Conservation (phyloP, 2,113 vertebrate species). For the Mirounga angustirostris region DNA sequence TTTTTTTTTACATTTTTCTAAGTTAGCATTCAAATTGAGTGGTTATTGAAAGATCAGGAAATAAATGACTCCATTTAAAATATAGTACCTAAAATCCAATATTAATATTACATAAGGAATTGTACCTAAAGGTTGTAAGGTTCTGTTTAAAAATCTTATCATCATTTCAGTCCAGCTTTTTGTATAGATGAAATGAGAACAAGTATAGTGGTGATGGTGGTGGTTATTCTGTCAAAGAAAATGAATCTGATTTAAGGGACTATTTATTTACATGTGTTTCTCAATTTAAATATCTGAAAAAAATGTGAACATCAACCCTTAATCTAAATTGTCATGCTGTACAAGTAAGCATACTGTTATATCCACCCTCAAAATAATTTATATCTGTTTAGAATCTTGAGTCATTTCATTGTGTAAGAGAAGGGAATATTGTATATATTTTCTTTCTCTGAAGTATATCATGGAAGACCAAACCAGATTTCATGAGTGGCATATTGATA, state of each 20-base stretch:
- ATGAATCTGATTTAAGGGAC: not conserved
- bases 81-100: not conserved
- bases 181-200: not conserved
- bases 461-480: not conserved
- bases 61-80: not conserved
- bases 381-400: not conserved
- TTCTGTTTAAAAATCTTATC: not conserved
- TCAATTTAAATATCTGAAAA: slow-evolving; percentile 15
- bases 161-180: not conserved
- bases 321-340: not conserved
- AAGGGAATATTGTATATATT: not conserved
- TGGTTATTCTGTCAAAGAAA: slow-evolving; percentile 49
- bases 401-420: not conserved
- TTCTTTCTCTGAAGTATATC: not conserved
- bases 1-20: not conserved
- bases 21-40: not conserved
- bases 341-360: not conserved
- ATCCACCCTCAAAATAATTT: not conserved
- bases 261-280: slow-evolving; percentile 1
- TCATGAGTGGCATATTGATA: not conserved
- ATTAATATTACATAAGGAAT: not conserved
- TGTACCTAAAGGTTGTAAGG: not conserved
- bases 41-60: not conserved
- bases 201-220: not conserved
- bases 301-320: not conserved